Percentiles rank a stretch among this genome's conserved stretches.
Conservation (phyloP, 2,797 vertebrate genomes). For the Chelon auratus region DNA sequence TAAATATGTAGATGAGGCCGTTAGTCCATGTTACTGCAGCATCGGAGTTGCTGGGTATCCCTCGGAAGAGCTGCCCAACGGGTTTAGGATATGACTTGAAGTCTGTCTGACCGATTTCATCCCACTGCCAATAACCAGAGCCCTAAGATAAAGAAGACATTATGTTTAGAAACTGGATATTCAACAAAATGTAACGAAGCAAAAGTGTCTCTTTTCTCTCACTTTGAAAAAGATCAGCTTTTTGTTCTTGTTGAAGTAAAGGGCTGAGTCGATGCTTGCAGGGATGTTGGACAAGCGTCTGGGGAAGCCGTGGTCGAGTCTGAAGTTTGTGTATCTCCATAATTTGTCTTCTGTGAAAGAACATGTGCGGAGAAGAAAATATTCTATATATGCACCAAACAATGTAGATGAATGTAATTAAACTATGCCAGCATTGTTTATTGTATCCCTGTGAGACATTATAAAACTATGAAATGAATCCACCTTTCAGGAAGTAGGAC, state of each 20-base stretch:
- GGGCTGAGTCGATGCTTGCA: constrained; percentile 84
- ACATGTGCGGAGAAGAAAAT: not conserved
- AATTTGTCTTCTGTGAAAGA: constrained; percentile 81
- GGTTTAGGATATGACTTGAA: constrained; percentile 83
- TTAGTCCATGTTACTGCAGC: constrained; percentile 84
- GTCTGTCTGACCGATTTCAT: constrained; percentile 81
- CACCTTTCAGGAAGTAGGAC: constrained; percentile 90
- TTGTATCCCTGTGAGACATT: not conserved
- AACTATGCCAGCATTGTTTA: not conserved
- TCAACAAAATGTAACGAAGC: not conserved
- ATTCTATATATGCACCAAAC: not conserved
- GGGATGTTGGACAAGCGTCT: constrained; percentile 80
- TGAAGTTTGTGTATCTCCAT: constrained; percentile 86
- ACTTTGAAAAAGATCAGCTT: constrained; percentile 89
- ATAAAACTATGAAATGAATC: constrained; percentile 20
- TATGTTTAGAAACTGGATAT: not conserved
- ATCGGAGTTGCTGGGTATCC: constrained; percentile 77
- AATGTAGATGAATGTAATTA: not conserved
- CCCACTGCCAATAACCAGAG: constrained; percentile 89
- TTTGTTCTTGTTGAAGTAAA: constrained; percentile 83
- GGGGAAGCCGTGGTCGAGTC: constrained; percentile 85
- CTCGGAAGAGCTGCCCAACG: constrained; percentile 77
- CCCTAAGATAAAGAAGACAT: constrained; percentile 72
- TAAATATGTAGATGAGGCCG: constrained; percentile 85
- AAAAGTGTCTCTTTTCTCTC: constrained; percentile 22